These are phyloP conservation scores for Dascillus cervinus DNA, from an alignment of 2,888 invertebrate species.

Conservation along the genomic window DNA sequence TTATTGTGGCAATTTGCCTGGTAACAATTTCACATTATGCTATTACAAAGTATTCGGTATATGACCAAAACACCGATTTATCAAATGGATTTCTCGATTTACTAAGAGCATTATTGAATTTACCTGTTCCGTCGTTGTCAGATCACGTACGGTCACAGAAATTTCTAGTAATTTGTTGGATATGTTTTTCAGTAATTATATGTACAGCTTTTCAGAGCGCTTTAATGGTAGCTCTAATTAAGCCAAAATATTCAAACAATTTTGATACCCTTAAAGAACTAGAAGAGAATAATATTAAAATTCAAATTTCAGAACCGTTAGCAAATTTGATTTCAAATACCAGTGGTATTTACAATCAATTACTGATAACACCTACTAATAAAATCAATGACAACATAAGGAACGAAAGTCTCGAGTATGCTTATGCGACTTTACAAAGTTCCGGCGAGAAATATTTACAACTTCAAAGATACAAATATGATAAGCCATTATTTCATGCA, in stretches of 20 bases:
- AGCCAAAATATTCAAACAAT: not conserved
- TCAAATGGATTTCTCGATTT: slow-evolving; percentile 1
- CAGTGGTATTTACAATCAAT: not conserved
- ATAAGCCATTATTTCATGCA: not conserved
- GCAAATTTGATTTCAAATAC: not conserved
- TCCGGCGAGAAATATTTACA: not conserved
- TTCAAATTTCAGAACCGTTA: not conserved
- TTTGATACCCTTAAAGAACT: slow-evolving; percentile 4
- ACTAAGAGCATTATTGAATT: not conserved
- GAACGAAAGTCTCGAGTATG: slow-evolving; percentile 3
- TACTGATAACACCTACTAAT: not conserved
- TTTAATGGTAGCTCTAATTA: slow-evolving; percentile 1
- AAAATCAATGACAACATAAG: not conserved
- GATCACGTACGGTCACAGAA: not conserved
- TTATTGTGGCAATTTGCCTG: no score
- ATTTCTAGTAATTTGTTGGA: not conserved
- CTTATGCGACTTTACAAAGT: slow-evolving; percentile 1
- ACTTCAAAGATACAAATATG: not conserved
- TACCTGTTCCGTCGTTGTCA: not conserved
- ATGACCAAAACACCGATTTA: no score
- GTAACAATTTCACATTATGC: no score
- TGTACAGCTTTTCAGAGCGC: slow-evolving; percentile 3
- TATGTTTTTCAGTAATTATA: not conserved
- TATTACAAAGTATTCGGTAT: no score
- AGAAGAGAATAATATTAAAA: not conserved